These are phyloP conservation scores for Magallana gigas DNA, from an alignment of 1,140 invertebrate species.

Conservation along the genomic window DNA sequence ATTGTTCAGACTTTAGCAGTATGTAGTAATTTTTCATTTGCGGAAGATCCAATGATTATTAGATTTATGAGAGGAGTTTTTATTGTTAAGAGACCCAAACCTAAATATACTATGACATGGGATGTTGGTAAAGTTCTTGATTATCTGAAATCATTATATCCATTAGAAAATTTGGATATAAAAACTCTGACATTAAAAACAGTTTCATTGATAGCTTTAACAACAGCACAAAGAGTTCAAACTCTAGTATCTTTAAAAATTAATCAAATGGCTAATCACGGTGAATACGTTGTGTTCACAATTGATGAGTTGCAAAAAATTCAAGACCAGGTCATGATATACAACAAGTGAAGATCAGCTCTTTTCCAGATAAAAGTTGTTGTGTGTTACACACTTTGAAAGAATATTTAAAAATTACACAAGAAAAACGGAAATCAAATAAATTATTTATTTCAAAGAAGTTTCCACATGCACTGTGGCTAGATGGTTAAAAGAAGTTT, in stretches of 20 bases:
- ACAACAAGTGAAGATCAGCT: neutral
- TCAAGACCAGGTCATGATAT: neutral
- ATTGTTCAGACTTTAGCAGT: too few species aligned
- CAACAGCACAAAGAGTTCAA: constrained; percentile 49
- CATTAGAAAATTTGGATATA: constrained; percentile 38
- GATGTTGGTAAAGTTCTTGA: too few species aligned
- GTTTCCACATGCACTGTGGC: constrained; percentile 54
- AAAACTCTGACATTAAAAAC: constrained; percentile 53
- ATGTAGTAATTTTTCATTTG: too few species aligned
- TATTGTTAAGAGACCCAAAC: too few species aligned
- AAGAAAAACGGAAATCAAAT: constrained; percentile 37
- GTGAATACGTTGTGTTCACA: neutral
- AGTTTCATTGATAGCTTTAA: constrained; percentile 43
- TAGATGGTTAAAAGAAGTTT: neutral
- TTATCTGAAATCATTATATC: neutral
- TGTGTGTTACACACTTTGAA: constrained; percentile 42
- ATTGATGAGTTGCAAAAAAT: constrained; percentile 32
- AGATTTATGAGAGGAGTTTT: too few species aligned
- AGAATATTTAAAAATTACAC: constrained; percentile 46
- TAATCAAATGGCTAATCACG: neutral
- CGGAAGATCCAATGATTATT: too few species aligned
- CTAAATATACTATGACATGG: too few species aligned
- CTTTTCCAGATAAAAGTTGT: neutral
- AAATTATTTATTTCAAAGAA: constrained; percentile 45
- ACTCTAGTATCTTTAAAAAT: constrained; percentile 50